A percentile compares a stretch with the other conserved stretches of the same genome.
Conservation (phyloP, 2,797 vertebrate genomes). For the Prionace glauca region DNA sequence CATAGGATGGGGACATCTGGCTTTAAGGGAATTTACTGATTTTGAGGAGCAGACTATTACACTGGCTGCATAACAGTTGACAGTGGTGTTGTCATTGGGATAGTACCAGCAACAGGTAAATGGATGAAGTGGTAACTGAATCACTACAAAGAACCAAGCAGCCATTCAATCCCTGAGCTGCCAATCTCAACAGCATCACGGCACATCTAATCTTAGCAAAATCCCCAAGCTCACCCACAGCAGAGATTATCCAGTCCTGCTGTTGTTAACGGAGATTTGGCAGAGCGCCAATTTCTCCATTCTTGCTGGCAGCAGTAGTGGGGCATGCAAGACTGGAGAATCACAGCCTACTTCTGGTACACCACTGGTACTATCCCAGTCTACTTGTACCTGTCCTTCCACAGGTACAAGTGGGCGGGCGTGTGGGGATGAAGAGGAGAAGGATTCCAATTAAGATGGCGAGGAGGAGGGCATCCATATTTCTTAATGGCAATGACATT, state of each 20-base stretch:
- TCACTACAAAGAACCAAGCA: background rate
- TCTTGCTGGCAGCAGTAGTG: too few species aligned
- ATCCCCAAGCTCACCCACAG: too few species aligned
- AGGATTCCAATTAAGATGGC: background rate
- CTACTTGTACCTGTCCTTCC: too few species aligned
- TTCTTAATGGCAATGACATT: background rate
- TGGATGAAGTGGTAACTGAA: background rate
- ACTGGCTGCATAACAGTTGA: background rate
- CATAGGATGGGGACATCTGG: background rate
- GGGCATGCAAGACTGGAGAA: too few species aligned
- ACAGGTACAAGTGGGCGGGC: background rate
- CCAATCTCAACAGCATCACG: background rate
- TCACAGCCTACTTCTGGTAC: background rate
- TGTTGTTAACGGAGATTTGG: too few species aligned
- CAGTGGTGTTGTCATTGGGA: background rate
- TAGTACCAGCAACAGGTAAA: background rate
- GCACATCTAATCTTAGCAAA: background rate
- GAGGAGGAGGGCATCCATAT: background rate
- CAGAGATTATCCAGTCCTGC: too few species aligned
- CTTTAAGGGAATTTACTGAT: background rate
- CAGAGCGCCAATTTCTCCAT: too few species aligned
- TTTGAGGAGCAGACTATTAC: background rate
- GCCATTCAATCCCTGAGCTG: background rate
- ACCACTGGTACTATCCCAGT: too few species aligned
- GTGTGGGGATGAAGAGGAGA: background rate